Percentiles rank a stretch among this genome's conserved stretches.
These are phyloP conservation scores for Physocephala rufipes DNA, from an alignment of 2,888 invertebrate genomes.

Conservation along the genomic window DNA sequence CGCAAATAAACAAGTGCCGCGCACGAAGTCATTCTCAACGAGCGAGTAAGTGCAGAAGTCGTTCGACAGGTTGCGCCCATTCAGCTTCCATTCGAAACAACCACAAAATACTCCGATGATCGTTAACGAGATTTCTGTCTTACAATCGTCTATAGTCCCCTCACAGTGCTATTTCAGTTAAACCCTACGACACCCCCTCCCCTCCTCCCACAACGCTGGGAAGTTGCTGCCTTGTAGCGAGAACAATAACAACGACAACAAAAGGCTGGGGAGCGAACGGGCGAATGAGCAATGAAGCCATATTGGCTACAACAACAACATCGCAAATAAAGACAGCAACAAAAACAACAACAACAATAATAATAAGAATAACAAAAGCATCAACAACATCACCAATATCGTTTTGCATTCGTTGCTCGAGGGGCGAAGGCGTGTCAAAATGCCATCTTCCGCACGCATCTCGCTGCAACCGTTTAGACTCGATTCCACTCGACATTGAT, in stretches of 20 bases:
- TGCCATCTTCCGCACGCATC: slow-evolving; percentile 30
- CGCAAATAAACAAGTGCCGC: slow-evolving; percentile 30
- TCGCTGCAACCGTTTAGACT: slow-evolving; percentile 14
- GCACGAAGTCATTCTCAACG: neutral
- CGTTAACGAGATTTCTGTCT: too few relatives aligned
- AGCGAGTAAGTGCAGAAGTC: slow-evolving; percentile 60
- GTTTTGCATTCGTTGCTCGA: neutral
- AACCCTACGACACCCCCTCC: too few relatives aligned
- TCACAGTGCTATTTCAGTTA: too few relatives aligned
- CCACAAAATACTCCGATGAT: neutral
- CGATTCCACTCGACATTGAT: neutral
- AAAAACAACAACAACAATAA: neutral
- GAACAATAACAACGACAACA: too few relatives aligned
- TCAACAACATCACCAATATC: neutral
- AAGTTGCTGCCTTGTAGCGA: too few relatives aligned
- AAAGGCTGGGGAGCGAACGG: too few relatives aligned
- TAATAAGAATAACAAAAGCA: neutral
- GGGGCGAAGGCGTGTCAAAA: slow-evolving; percentile 19
- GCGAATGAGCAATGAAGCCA: too few relatives aligned
- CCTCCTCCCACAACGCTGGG: too few relatives aligned
- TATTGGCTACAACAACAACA: neutral
- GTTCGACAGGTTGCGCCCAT: slow-evolving; percentile 46
- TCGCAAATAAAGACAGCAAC: neutral
- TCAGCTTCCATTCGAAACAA: slow-evolving; percentile 16
- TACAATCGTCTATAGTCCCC: too few relatives aligned